These are phyloP conservation scores for Xyrauchen texanus DNA, from an alignment of 2,113 vertebrate species.

Conservation along the genomic window DNA sequence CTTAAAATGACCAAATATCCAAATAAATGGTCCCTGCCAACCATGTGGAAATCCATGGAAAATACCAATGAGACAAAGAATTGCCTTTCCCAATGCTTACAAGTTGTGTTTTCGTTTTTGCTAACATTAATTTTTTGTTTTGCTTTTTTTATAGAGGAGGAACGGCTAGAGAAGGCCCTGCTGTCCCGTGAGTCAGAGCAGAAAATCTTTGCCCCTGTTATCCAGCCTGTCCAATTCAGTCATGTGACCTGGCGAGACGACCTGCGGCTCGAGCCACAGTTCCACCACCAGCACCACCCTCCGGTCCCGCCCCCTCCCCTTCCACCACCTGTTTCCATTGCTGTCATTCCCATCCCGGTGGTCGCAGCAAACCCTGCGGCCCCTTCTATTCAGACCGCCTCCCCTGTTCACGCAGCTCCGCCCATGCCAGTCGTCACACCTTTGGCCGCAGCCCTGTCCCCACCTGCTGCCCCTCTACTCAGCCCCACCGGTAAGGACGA, in stretches of 20 bases:
- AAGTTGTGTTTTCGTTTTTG: too few relatives aligned
- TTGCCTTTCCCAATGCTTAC: too few relatives aligned
- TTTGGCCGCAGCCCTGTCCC: conserved; percentile 65
- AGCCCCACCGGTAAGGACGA: conserved; percentile 68
- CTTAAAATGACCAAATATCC: too few relatives aligned
- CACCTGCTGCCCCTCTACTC: conserved; percentile 64
- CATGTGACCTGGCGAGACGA: conserved; percentile 71
- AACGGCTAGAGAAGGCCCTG: conserved; percentile 73
- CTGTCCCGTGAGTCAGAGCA: conserved; percentile 80
- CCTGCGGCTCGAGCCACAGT: conserved; percentile 33
- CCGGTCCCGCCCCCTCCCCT: conserved; percentile 67
- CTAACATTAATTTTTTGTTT: neutral
- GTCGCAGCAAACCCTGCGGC: conserved; percentile 76
- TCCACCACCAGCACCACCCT: conserved; percentile 58
- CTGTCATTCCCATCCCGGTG: conserved; percentile 89
- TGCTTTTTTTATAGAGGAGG: conserved; percentile 78
- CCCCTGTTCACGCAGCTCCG: conserved; percentile 65
- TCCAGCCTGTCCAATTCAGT: conserved; percentile 72
- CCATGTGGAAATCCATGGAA: too few relatives aligned
- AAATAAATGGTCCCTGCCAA: too few relatives aligned
- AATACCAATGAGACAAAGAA: too few relatives aligned
- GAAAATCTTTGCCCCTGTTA: conserved; percentile 65
- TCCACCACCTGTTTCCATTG: conserved; percentile 78
- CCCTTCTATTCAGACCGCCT: conserved; percentile 64
- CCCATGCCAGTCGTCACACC: conserved; percentile 71